phyloP scores from a whole-genome alignment of 1,140 invertebrate species.

The Drosophila sechellia region DNA sequence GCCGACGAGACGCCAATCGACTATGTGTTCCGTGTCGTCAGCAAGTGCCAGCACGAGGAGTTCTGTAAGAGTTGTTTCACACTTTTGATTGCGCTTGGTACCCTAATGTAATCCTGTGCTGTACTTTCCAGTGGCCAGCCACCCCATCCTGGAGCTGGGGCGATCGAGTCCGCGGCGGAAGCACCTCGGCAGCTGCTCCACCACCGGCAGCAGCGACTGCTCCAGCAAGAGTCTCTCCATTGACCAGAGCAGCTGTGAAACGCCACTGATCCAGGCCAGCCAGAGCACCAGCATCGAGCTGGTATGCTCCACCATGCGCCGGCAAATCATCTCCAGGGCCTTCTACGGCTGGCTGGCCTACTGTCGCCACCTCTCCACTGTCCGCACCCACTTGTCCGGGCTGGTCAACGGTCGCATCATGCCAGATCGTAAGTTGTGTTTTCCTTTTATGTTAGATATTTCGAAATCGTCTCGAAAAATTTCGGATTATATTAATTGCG shows the following conservation, averaged over 20 bases:
- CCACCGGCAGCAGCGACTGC: constrained; percentile 83
- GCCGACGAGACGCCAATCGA: constrained; percentile 90
- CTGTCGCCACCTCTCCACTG: constrained; percentile 96
- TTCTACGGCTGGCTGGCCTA: constrained; percentile 99
- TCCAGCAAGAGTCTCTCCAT: constrained; percentile 84
- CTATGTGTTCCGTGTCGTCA: constrained; percentile 96
- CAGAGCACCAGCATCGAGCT: constrained; percentile 88
- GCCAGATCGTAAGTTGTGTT: constrained; percentile 85
- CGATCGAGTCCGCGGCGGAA: constrained; percentile 74
- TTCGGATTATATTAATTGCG: no score
- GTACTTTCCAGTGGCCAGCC: constrained; percentile 58
- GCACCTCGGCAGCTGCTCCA: constrained; percentile 83
- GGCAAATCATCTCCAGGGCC: constrained; percentile 96
- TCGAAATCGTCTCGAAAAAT: no score
- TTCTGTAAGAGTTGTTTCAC: constrained; percentile 86
- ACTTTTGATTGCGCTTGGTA: background rate
- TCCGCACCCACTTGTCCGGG: constrained; percentile 95
- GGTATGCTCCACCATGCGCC: constrained; percentile 96
- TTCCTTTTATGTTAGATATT: background rate
- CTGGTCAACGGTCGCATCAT: constrained; percentile 91
- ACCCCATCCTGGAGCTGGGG: constrained; percentile 80
- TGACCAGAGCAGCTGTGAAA: constrained; percentile 85
- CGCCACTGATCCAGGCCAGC: constrained; percentile 67
- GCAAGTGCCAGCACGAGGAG: constrained; percentile 90
- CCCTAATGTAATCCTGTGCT: background rate